Conservation (phyloP, 2,888 invertebrate genomes). For the Oscheius sp. region DNA sequence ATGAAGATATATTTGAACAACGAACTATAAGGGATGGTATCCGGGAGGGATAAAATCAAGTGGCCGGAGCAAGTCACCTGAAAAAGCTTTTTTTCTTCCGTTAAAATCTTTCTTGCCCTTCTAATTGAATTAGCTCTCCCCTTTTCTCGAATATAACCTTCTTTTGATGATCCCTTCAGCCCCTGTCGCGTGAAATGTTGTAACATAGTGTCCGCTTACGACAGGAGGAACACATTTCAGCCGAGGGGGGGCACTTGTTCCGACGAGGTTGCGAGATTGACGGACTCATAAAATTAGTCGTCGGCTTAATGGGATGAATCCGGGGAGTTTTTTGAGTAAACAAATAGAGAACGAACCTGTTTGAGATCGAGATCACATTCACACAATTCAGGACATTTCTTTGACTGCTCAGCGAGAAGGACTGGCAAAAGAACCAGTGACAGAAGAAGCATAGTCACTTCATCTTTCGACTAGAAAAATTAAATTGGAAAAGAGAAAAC, state of each 20-base stretch:
- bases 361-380: slow-evolving; percentile 24
- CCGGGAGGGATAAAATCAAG: slow-evolving; percentile 39
- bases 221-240: slow-evolving; percentile 17
- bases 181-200: not conserved
- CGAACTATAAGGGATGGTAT: slow-evolving; percentile 32
- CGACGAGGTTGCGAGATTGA: slow-evolving; percentile 1
- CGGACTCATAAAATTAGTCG: not conserved
- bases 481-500: not conserved
- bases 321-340: not conserved
- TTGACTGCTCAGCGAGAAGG: slow-evolving; percentile 8
- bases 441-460: slow-evolving; percentile 14
- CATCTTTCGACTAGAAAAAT: not conserved
- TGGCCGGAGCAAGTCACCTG: slow-evolving; percentile 46
- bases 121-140: no score
- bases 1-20: not conserved
- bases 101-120: no score
- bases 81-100: not conserved
- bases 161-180: not conserved
- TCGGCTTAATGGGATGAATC: not conserved
- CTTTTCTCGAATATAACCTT: not conserved
- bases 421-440: slow-evolving; percentile 16
- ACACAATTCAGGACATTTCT: slow-evolving; percentile 18
- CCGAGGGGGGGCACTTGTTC: slow-evolving; percentile 11
- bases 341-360: no score
- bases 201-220: slow-evolving; percentile 19